Base-by-base conservation (phyloP, 2,113 vertebrate species). In the Sialia sialis region DNA sequence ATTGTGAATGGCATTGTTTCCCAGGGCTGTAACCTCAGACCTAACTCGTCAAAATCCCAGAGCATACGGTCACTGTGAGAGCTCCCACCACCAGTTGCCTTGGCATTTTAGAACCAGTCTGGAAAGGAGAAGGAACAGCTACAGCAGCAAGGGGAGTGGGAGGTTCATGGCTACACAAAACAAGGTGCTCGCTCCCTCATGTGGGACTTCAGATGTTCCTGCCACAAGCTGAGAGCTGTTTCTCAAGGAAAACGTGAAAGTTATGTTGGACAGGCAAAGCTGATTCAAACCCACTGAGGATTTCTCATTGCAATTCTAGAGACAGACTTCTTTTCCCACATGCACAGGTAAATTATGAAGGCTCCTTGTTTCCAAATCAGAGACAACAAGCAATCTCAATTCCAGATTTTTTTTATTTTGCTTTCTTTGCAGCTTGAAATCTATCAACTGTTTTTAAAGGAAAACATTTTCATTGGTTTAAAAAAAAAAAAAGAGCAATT, bases 31-130 rank as follows among this genome's bases (percentile, higher is more conserved):
- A 68, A 41, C 52, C 36, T 89, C 23, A 26, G 3, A 7, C 16
- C 0, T 29, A 63, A 64, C 68, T 69, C 17, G 0, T 54, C 44
- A 51, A 32, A 74, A 34, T 38, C 67, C 6, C 55, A 8, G 73
- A 79, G 48, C 3, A 20, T 30, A 1, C 0, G 5, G 49, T 23
- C 39, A 26, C 30, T 36, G 30, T 0, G 2, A 59, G 36, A 67
- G 15, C 49, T 66, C 38, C 56, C 76, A 20, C 44, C 79, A 59
- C 54, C 62, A 21, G 52, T 21, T 79, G 43, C 20, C 68, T 22
- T 43, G 75, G 29, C 43, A 59, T 46, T 25, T 39, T 17, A 49
- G 41, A 81, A 15, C 20, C 27, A 10, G 34, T 38, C 59, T 74
- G 46, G 59, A 62, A 44, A 63, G 23, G 44, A 58, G 77, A 48